Conservation (phyloP, 2,888 invertebrate genomes). For the Glaucopsyche alexis region DNA sequence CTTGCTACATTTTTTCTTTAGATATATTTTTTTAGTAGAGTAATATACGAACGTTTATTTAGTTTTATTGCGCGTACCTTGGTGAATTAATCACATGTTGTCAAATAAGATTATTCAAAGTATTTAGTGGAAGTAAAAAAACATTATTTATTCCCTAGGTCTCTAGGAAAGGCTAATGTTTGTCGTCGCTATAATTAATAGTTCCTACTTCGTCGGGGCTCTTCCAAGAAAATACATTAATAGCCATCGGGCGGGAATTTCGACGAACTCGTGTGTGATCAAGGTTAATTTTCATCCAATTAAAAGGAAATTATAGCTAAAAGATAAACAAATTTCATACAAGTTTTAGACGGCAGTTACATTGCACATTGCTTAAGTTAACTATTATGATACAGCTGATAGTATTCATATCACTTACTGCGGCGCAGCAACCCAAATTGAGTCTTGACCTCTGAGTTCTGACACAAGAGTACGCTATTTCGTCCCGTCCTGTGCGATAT, state of each 20-base stretch:
- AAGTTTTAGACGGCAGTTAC: not conserved
- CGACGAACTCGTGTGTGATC: not conserved
- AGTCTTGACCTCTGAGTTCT: no score
- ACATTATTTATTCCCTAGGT: not conserved
- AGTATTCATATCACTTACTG: no score
- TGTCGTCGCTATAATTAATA: conserved; percentile 17
- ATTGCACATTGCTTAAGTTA: not conserved
- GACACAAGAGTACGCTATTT: no score
- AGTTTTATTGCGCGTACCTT: not conserved
- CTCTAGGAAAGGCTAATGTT: conserved; percentile 2
- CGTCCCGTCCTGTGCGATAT: no score
- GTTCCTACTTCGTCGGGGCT: not conserved
- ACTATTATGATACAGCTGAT: no score
- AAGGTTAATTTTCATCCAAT: not conserved
- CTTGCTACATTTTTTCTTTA: conserved; percentile 35
- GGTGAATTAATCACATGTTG: not conserved
- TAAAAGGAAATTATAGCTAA: not conserved
- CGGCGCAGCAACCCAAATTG: no score
- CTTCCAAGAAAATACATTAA: conserved; percentile 17
- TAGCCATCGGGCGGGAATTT: not conserved
- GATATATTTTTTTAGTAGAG: conserved; percentile 40
- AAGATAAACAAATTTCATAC: not conserved
- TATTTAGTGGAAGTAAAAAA: not conserved
- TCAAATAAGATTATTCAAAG: not conserved
- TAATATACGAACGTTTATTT: not conserved